Conservation (phyloP, 2,888 invertebrate genomes). For the Camptogramma bilineatum region DNA sequence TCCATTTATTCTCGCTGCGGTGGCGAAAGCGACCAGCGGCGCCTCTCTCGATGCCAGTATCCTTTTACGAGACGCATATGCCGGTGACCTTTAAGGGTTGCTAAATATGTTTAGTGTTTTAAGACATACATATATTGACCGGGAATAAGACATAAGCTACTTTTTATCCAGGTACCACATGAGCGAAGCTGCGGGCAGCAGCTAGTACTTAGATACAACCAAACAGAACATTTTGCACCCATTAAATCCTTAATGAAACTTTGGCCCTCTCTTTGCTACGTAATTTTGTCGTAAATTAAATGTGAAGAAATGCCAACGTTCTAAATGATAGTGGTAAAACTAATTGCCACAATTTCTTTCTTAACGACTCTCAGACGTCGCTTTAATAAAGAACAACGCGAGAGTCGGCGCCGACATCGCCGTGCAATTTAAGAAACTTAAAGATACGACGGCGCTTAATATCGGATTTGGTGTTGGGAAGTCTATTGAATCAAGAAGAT, state of each 20-base stretch:
- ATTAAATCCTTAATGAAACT: slow-evolving; percentile 64
- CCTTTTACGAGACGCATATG: slow-evolving; percentile 74
- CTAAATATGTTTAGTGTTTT: neutral
- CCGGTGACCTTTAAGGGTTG: neutral
- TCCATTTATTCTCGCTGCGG: slow-evolving; percentile 93
- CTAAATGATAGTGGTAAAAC: slow-evolving; percentile 63
- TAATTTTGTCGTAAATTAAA: slow-evolving; percentile 66
- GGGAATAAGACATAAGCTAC: too few species aligned
- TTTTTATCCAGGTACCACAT: too few species aligned
- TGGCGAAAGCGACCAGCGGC: slow-evolving; percentile 92
- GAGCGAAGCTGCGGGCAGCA: too few species aligned
- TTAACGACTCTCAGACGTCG: slow-evolving; percentile 89
- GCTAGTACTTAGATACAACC: too few species aligned
- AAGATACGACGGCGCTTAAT: slow-evolving; percentile 62
- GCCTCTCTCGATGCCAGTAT: slow-evolving; percentile 94
- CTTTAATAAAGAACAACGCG: slow-evolving; percentile 97
- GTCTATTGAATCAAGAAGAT: slow-evolving; percentile 53
- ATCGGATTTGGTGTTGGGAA: slow-evolving; percentile 51
- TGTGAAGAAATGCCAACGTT: slow-evolving; percentile 60
- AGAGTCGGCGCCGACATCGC: slow-evolving; percentile 92
- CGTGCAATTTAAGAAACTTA: slow-evolving; percentile 83
- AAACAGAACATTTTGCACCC: slow-evolving; percentile 51
- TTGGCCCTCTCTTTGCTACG: slow-evolving; percentile 49
- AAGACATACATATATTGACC: neutral
- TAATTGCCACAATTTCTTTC: slow-evolving; percentile 72